Evolutionary conservation across 2,797 vertebrate genomes (phyloP), one percentile per base, ranked within the genome.

Genomic region (Cuculus canorus): DNA sequence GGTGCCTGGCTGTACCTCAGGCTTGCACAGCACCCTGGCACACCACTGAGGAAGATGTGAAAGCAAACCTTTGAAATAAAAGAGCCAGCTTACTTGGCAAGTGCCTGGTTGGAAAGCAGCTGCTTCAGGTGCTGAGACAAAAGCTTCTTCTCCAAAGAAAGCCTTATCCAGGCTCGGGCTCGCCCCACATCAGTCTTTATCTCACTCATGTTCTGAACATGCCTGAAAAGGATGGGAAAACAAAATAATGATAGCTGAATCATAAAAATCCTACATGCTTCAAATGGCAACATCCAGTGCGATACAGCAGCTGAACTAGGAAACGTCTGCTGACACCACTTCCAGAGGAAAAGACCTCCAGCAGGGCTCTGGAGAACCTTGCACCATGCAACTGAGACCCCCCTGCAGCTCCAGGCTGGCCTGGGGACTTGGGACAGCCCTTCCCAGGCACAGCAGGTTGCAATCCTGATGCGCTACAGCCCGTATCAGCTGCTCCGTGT

Each of bases 61-160:
- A 82, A 78, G 23, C 5, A 4, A 82, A 65, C 27, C 37, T 69
- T 48, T 66, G 33, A 89, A 37, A 65, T 48, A 39, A 45, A 82
- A 25, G 17, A 86, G 41, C 21, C 65, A 7, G 33, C 97, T 98
- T 97, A 99, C 99, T 98, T 99, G 90, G 99, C 98, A 94, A 99
- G 98, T 35, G 97, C 97, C 77, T 99, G 99, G 97, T 99, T 98
- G 45, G 98, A 98, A 33, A 99, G 98, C 90, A 99, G 97, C 96
- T 99, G 98, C 97, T 99, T 99, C 53, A 99, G 98, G 88, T 99
- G 99, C 79, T 99, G 99, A 28, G 99, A 99, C 32, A 99, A 96
- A 86, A 99, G 98, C 94, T 99, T 99, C 97, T 99, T 99, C 97
- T 99, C 99, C 91, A 99, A 97, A 68, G 99, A 99, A 93, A 99